phyloP scores from a whole-genome alignment of 2,888 invertebrate genomes.

The Tetranychus truncatus region DNA sequence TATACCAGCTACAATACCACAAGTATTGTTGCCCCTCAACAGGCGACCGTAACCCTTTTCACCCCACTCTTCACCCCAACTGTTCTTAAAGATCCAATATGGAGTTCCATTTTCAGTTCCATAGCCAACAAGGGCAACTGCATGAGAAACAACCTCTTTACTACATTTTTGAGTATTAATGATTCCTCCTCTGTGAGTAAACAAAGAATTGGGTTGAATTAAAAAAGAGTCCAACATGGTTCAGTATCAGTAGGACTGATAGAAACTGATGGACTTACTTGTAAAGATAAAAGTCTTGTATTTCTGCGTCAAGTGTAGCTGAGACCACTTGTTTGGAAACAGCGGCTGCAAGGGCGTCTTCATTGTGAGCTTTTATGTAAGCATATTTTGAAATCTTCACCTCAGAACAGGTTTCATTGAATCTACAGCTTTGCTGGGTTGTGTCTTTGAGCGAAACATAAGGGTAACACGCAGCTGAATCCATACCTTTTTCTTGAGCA shows the following conservation, averaged over 20 bases:
- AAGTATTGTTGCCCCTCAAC: constrained; percentile 13
- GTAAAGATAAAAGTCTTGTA: constrained; percentile 28
- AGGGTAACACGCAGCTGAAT: constrained; percentile 28
- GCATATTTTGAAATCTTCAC: constrained; percentile 29
- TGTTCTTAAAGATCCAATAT: constrained; percentile 68
- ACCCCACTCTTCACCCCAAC: constrained; percentile 52
- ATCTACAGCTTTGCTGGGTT: constrained; percentile 24
- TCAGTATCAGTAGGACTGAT: not conserved
- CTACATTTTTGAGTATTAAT: constrained; percentile 58
- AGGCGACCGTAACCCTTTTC: constrained; percentile 14
- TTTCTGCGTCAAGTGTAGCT: constrained; percentile 28
- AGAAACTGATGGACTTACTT: constrained; percentile 24
- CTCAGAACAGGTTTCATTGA: constrained; percentile 24
- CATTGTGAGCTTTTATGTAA: constrained; percentile 29
- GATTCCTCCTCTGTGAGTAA: constrained; percentile 35
- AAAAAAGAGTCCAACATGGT: not conserved
- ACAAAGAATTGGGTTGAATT: no score
- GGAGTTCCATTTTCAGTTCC: constrained; percentile 35
- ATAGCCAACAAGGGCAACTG: constrained; percentile 64
- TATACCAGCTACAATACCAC: constrained; percentile 31
- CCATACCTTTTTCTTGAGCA: constrained; percentile 46
- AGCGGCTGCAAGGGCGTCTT: constrained; percentile 29
- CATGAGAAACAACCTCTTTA: constrained; percentile 54
- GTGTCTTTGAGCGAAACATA: constrained; percentile 29
- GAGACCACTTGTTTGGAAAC: constrained; percentile 30